A percentile compares a stretch with the other conserved stretches of the same genome.
Conservation (phyloP, 1,140 invertebrate genomes). For the Sycophaga agraensis region DNA sequence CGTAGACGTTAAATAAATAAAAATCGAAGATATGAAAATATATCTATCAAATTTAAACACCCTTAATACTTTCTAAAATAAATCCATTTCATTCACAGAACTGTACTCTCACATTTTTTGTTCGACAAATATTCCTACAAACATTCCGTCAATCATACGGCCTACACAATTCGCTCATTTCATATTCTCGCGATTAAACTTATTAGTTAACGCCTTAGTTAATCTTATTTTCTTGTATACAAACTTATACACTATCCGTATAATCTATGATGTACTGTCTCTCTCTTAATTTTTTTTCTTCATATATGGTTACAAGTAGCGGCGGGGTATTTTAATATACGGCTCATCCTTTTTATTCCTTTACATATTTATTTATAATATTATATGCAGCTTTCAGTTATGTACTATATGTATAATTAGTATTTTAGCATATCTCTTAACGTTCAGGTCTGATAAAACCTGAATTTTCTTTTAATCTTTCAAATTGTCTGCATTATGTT, state of each 20-base stretch:
- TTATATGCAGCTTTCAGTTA: slow-evolving; percentile 42
- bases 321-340: slow-evolving; percentile 55
- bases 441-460: slow-evolving; percentile 55
- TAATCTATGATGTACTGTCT: slow-evolving; percentile 48
- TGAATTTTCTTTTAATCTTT: slow-evolving; percentile 47
- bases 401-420: slow-evolving; percentile 37
- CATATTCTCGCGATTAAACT: slow-evolving; percentile 19
- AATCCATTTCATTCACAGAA: slow-evolving; percentile 1
- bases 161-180: slow-evolving; percentile 14
- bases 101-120: slow-evolving; percentile 11
- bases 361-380: slow-evolving; percentile 36
- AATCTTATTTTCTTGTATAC: slow-evolving; percentile 52
- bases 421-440: slow-evolving; percentile 43
- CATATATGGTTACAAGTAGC: slow-evolving; percentile 50
- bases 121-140: slow-evolving; percentile 9
- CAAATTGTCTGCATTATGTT: slow-evolving; percentile 30
- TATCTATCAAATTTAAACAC: slow-evolving; percentile 4
- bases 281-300: slow-evolving; percentile 29
- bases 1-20: too few relatives aligned
- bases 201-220: slow-evolving; percentile 35
- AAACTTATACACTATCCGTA: slow-evolving; percentile 53
- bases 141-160: neutral
- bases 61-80: slow-evolving; percentile 8
- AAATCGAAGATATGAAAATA: neutral
- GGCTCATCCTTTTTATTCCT: slow-evolving; percentile 45